Percentiles rank a stretch among this genome's conserved stretches.
These are phyloP conservation scores for Caranx melampygus DNA, from an alignment of 2,113 vertebrate genomes.

Conservation along the genomic window DNA sequence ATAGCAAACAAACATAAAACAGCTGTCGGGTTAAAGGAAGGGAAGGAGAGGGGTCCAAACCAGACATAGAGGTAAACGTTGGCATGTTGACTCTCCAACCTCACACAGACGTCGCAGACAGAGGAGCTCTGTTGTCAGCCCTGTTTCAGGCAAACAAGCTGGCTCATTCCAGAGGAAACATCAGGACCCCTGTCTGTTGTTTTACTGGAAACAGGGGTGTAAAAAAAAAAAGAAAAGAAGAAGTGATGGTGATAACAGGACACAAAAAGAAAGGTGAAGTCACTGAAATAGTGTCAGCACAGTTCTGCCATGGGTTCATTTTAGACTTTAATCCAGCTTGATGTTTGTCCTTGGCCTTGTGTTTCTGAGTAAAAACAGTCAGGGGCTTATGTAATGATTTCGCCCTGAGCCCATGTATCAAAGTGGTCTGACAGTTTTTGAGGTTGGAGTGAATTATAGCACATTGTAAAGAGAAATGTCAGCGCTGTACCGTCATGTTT, in stretches of 20 bases:
- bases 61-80: conserved; percentile 73
- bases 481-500: conserved; percentile 41
- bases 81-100: conserved; percentile 63
- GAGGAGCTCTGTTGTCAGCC: conserved; percentile 59
- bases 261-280: neutral
- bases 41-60: conserved; percentile 49
- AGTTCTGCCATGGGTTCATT: neutral
- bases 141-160: conserved; percentile 39
- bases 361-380: conserved; percentile 6
- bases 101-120: conserved; percentile 64
- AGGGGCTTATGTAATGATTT: neutral
- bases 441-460: conserved; percentile 39
- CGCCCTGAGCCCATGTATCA: conserved; percentile 16
- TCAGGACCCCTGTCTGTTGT: conserved; percentile 34
- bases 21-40: conserved; percentile 62
- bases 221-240: conserved; percentile 1
- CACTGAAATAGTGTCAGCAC: neutral
- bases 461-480: conserved; percentile 64
- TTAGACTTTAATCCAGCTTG: neutral
- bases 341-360: neutral
- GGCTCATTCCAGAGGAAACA: conserved; percentile 45
- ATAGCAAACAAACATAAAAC: conserved; percentile 74
- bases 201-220: conserved; percentile 12
- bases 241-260: neutral
- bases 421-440: neutral